Conservation (phyloP, 2,888 invertebrate species). For the Anticlea derivata region DNA sequence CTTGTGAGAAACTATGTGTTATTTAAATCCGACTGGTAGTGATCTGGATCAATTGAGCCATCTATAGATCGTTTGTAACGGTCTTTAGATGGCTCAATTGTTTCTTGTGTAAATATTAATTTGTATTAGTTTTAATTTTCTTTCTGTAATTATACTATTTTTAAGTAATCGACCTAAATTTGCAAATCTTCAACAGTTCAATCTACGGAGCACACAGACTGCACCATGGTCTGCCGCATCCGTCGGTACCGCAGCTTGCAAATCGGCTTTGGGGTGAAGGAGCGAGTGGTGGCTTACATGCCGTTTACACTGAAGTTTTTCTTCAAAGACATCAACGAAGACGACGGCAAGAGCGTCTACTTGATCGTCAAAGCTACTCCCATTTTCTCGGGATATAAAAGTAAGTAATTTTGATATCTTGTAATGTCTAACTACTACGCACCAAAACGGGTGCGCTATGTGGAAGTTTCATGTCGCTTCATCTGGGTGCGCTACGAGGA, state of each 20-base stretch:
- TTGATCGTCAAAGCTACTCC: constrained; percentile 89
- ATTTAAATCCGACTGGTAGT: too few relatives aligned
- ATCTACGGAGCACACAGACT: constrained; percentile 36
- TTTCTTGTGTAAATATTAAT: too few relatives aligned
- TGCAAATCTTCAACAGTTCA: constrained; percentile 32
- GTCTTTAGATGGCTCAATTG: too few relatives aligned
- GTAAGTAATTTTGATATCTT: constrained; percentile 73
- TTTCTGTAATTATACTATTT: too few relatives aligned
- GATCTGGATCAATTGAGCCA: too few relatives aligned
- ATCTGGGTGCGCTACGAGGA: too few relatives aligned
- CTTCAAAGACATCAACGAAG: constrained; percentile 85
- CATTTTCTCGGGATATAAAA: constrained; percentile 89
- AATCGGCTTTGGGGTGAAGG: constrained; percentile 85
- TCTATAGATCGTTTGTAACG: too few relatives aligned
- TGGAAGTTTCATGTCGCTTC: too few relatives aligned
- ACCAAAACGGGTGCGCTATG: too few relatives aligned
- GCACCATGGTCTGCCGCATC: constrained; percentile 76
- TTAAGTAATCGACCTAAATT: background rate
- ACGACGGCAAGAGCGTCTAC: constrained; percentile 80
- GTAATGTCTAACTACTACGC: too few relatives aligned
- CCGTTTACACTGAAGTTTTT: constrained; percentile 89
- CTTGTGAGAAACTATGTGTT: too few relatives aligned
- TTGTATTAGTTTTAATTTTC: too few relatives aligned
- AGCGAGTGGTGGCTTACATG: constrained; percentile 84
- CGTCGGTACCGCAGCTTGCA: constrained; percentile 86